Conservation (phyloP, 2,888 invertebrate species). For the Falcaria lacertinaria region DNA sequence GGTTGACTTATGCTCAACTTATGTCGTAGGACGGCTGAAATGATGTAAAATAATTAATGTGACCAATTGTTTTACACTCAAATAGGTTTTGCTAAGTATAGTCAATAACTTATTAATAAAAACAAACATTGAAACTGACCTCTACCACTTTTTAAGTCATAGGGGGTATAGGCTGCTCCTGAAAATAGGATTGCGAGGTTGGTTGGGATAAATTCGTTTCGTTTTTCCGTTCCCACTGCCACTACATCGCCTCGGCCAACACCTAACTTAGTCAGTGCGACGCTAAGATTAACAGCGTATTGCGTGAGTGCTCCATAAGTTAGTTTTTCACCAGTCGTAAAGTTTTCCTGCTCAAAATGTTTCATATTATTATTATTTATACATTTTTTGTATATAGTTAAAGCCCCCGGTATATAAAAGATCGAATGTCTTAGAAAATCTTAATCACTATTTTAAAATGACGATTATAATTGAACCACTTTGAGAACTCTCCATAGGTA, state of each 20-base stretch:
- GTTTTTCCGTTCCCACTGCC: slow-evolving; percentile 81
- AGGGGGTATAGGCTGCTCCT: slow-evolving; percentile 52
- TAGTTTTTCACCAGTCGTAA: slow-evolving; percentile 69
- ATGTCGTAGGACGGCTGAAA: slow-evolving; percentile 82
- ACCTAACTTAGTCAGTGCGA: slow-evolving; percentile 67
- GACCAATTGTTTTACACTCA: too few species aligned
- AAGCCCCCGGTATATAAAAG: too few species aligned
- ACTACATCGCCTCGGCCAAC: slow-evolving; percentile 73
- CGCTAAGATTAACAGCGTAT: slow-evolving; percentile 72
- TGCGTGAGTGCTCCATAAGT: slow-evolving; percentile 75
- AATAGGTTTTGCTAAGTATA: too few species aligned
- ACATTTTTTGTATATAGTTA: too few species aligned
- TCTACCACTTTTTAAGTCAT: slow-evolving; percentile 45
- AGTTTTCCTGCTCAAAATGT: slow-evolving; percentile 69
- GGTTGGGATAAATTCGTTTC: slow-evolving; percentile 75
- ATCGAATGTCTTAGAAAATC: too few species aligned
- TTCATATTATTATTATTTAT: too few species aligned
- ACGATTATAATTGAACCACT: too few species aligned
- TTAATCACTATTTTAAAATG: too few species aligned
- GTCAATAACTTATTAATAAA: too few species aligned
- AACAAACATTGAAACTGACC: too few species aligned
- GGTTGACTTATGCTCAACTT: slow-evolving; percentile 83
- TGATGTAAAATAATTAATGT: slow-evolving; percentile 8
- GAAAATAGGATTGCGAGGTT: slow-evolving; percentile 71
- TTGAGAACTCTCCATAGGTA: too few species aligned